Evolutionary conservation across 2,888 invertebrate genomes (phyloP), one percentile per base, ranked within the genome.

Genomic region (Dichetophora obliterata): DNA sequence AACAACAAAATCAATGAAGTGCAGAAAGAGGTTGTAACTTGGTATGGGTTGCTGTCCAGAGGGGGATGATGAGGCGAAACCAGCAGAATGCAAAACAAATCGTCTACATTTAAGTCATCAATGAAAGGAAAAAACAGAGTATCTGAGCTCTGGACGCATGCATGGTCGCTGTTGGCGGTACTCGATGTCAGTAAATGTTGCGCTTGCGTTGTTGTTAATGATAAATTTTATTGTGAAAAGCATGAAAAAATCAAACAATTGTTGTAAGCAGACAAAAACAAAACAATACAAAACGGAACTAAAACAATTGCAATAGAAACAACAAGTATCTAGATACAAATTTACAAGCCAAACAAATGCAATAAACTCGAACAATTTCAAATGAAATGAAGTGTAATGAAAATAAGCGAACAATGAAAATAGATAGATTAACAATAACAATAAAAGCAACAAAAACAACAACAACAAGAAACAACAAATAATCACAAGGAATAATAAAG

Each of bases 21-120:
- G 59, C 59, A 43, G n/a, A n/a, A 43, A 43, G 43, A 43, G 43
- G 43, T 43, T 43, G 43, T 37, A 6, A 8, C 1, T 37, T 37
- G 3, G 6, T 8, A 37, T 37, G 37, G 8, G 37, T 37, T 37
- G 43, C 14, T 43, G 43, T 43, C 43, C 43, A 43, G 54, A 63
- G 31, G 31, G 63, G 31, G 31, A 22, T 27, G 50, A 22, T 22
- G 68, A 4, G 50, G 48, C 5, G 68, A 50, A 50, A 68, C 68
- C 68, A 68, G 68, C 68, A 68, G 68, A 68, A 68, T 48, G 68
- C 68, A 68, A 48, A 50, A n/a, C 27, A 68, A 66, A 68, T 68
- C 68, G 48, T 22, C 68, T 68, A 22, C 16, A 68, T 22, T 14
- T 6, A 50, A 43, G 43, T 43, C 43, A 43, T 43, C 43, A 43